Evolutionary conservation across 2,113 vertebrate species (phyloP).

Genomic region (Platanista minor): DNA sequence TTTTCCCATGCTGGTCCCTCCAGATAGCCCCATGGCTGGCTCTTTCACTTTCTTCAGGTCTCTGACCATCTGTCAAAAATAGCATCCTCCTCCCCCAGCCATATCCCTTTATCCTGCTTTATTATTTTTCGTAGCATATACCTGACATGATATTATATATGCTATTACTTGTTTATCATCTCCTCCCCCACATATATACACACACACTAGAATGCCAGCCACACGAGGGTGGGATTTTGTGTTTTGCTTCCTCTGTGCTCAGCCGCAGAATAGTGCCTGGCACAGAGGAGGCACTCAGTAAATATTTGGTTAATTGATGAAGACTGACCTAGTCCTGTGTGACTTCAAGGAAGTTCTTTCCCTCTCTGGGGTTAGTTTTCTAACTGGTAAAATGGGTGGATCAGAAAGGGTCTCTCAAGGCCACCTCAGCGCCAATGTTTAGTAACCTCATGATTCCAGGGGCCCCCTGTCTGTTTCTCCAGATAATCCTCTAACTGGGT

Average conservation of each 20-base stretch:
- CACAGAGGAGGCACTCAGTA: not conserved
- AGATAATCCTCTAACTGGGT: not conserved
- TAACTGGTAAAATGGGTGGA: not conserved
- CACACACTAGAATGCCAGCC: not conserved
- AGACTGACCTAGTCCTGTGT: not conserved
- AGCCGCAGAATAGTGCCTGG: not conserved
- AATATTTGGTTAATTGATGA: not conserved
- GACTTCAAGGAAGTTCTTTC: not conserved
- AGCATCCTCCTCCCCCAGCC: not conserved
- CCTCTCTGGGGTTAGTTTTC: constrained; percentile 3
- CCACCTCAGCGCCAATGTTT: not conserved
- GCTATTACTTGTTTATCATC: not conserved
- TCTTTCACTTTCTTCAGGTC: not conserved
- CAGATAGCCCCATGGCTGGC: not conserved
- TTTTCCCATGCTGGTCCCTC: not conserved
- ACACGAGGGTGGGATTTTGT: not conserved
- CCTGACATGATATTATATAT: not conserved
- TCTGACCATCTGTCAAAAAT: not conserved
- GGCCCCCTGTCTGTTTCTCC: not conserved
- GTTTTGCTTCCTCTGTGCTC: not conserved
- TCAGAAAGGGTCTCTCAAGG: not conserved
- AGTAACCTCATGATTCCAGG: not conserved
- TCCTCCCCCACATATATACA: not conserved
- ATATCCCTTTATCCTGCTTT: not conserved
- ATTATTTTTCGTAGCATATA: not conserved